A percentile compares a stretch with the other conserved stretches of the same genome.
These are phyloP conservation scores for Astreopora myriophthalma DNA, from an alignment of 64 coral and sea anemone species.

Conservation along the genomic window DNA sequence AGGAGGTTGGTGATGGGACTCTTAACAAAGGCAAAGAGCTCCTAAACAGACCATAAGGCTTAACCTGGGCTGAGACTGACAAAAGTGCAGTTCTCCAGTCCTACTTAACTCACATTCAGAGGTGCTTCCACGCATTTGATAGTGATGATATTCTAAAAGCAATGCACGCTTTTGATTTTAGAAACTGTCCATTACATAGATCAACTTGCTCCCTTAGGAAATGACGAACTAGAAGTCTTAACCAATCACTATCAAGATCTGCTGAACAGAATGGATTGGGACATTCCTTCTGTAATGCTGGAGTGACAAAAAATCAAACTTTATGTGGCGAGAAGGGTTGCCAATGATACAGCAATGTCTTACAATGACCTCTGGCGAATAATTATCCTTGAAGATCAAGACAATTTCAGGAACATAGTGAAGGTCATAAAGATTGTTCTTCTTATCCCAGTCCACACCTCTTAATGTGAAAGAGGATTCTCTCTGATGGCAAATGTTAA, in stretches of 20 bases:
- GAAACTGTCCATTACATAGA: constrained; percentile 37
- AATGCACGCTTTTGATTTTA: not conserved
- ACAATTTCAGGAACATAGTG: constrained; percentile 23
- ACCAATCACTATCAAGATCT: constrained; percentile 22
- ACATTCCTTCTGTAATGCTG: constrained; percentile 20
- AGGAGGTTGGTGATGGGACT: constrained; percentile 17
- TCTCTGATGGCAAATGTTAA: constrained; percentile 47
- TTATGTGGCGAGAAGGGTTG: constrained; percentile 21
- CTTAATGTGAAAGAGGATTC: not conserved
- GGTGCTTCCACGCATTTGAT: constrained; percentile 37
- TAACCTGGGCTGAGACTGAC: constrained; percentile 23
- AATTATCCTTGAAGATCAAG: constrained; percentile 38
- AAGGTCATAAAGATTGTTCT: constrained; percentile 48
- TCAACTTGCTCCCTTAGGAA: constrained; percentile 19
- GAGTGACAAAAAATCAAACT: constrained; percentile 28
- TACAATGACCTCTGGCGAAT: constrained; percentile 31
- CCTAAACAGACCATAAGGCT: constrained; percentile 7
- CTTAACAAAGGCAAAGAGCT: constrained; percentile 40
- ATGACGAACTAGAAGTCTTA: constrained; percentile 40
- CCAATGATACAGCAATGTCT: constrained; percentile 29
- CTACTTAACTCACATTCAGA: constrained; percentile 31
- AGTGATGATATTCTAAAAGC: not conserved
- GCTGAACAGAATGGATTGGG: constrained; percentile 18
- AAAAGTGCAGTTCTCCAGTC: constrained; percentile 12
- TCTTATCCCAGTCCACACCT: constrained; percentile 20